phyloP scores from a whole-genome alignment of 2,797 vertebrate genomes.

The Craterocephalus amniculus region DNA sequence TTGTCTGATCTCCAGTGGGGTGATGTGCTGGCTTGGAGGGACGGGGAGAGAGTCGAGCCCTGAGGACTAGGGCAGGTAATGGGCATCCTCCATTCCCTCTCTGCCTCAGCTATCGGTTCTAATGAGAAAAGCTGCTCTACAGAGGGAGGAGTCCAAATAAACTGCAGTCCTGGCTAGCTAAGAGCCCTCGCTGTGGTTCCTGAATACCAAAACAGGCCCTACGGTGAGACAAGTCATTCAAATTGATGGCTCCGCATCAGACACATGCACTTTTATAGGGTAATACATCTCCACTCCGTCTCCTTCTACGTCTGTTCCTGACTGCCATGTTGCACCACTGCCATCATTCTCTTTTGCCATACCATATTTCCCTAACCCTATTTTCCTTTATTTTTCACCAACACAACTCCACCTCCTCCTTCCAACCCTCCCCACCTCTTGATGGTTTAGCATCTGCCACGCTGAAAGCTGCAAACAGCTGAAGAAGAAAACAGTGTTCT shows the following conservation, averaged over 20 bases:
- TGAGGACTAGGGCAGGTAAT: constrained; percentile 77
- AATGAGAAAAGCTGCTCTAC: constrained; percentile 76
- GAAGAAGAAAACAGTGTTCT: constrained; percentile 38
- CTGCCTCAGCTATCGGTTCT: constrained; percentile 74
- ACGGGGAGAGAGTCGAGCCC: constrained; percentile 61
- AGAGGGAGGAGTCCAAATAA: constrained; percentile 78
- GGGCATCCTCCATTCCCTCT: constrained; percentile 63
- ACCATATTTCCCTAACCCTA: constrained; percentile 52
- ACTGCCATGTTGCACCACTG: constrained; percentile 49
- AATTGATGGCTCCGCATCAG: constrained; percentile 87
- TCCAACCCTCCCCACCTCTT: constrained; percentile 19
- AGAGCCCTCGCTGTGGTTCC: constrained; percentile 78
- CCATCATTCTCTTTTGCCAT: constrained; percentile 58
- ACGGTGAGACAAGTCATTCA: constrained; percentile 87
- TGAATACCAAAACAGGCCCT: constrained; percentile 89
- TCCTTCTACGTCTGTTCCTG: constrained; percentile 65
- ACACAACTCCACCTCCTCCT: constrained; percentile 29
- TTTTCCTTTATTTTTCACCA: constrained; percentile 40
- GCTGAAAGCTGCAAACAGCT: constrained; percentile 60
- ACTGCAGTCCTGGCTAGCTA: constrained; percentile 80
- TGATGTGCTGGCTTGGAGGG: constrained; percentile 57
- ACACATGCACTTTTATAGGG: constrained; percentile 86
- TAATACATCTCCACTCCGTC: constrained; percentile 79
- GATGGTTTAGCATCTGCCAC: constrained; percentile 70
- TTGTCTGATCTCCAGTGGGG: constrained; percentile 57